Percentiles rank a stretch among this genome's conserved stretches.
phyloP scores from a whole-genome alignment of 92 coral and sea anemone genomes.

The Ricordea florida region DNA sequence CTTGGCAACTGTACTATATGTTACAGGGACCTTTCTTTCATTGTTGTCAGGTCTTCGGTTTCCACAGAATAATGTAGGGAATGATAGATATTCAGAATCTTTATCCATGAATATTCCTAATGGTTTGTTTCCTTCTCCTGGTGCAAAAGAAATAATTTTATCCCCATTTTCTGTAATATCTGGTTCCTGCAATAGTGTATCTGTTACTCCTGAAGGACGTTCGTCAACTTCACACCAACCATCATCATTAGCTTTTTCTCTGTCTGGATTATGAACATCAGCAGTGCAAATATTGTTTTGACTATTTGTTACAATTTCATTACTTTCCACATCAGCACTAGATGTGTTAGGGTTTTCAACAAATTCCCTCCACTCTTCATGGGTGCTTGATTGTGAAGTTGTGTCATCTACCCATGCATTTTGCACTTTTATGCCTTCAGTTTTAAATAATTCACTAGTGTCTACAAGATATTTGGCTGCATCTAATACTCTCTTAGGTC shows the following conservation, averaged over 20 bases:
- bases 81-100: constrained; percentile 69
- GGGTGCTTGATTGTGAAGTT: neutral
- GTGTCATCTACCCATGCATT: neutral
- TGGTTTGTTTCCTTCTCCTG: constrained; percentile 76
- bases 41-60: constrained; percentile 52
- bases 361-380: constrained; percentile 32
- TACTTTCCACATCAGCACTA: neutral
- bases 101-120: constrained; percentile 66
- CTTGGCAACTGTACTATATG: constrained; percentile 58
- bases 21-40: constrained; percentile 44
- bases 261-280: constrained; percentile 6
- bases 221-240: constrained; percentile 62
- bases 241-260: constrained; percentile 11
- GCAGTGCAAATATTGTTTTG: neutral
- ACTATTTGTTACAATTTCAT: neutral
- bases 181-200: constrained; percentile 48
- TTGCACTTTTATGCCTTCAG: constrained; percentile 50
- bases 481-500: no score
- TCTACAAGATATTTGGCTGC: no score
- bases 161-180: constrained; percentile 56
- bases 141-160: constrained; percentile 60
- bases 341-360: neutral
- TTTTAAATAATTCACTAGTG: constrained; percentile 41
- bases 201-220: constrained; percentile 52
- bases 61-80: constrained; percentile 69